These are phyloP conservation scores for Hirundichthys speculiger DNA, from an alignment of 2,113 vertebrate genomes.

Conservation along the genomic window DNA sequence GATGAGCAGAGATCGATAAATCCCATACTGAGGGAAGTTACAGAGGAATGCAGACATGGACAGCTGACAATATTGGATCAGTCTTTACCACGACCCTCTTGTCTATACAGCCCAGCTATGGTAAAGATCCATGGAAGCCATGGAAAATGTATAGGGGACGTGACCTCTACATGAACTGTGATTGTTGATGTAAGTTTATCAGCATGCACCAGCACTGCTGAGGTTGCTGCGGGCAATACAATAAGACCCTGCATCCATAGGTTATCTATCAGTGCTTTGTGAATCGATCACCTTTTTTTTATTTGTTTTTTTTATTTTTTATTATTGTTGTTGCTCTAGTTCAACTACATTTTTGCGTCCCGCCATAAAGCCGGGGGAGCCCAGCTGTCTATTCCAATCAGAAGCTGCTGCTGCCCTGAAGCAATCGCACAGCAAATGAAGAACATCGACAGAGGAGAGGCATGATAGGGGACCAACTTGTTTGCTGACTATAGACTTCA, in stretches of 20 bases:
- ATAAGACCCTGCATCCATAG: constrained; percentile 54
- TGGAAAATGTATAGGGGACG: constrained; percentile 72
- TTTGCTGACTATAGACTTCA: constrained; percentile 82
- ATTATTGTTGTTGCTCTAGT: no score
- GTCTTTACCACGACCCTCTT: constrained; percentile 78
- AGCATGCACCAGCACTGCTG: constrained; percentile 80
- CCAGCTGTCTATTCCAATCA: constrained; percentile 63
- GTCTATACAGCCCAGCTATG: constrained; percentile 74
- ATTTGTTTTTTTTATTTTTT: constrained; percentile 23
- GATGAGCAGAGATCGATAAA: constrained; percentile 58
- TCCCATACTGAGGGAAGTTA: constrained; percentile 63
- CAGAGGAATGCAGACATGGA: constrained; percentile 77
- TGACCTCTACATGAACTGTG: constrained; percentile 81
- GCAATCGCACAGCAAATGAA: constrained; percentile 80
- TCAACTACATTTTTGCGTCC: constrained; percentile 49
- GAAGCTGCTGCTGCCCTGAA: constrained; percentile 79
- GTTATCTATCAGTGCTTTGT: constrained; percentile 52
- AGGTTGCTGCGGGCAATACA: constrained; percentile 82
- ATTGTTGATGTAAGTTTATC: constrained; percentile 80
- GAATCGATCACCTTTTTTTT: constrained; percentile 50
- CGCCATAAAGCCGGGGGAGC: constrained; percentile 38
- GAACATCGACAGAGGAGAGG: constrained; percentile 78
- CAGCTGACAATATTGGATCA: constrained; percentile 79
- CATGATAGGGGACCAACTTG: constrained; percentile 77
- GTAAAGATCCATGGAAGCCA: constrained; percentile 81